These are phyloP conservation scores for Aspidapion aeneum DNA, from an alignment of 2,888 invertebrate genomes.

Conservation along the genomic window DNA sequence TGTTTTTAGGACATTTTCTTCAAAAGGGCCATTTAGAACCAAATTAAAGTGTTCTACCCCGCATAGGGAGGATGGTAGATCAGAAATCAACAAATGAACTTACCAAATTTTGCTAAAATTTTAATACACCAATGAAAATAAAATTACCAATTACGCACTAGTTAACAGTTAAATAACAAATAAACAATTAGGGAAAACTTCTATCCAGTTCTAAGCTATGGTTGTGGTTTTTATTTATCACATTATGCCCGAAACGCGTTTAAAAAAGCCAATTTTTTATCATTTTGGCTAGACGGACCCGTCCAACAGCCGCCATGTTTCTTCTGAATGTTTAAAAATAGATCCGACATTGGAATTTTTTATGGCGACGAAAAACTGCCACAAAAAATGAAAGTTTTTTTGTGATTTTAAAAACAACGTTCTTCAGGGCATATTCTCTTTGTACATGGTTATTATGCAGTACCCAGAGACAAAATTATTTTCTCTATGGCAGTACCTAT, in stretches of 20 bases:
- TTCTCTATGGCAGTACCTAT: too few species aligned
- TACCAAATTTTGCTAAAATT: conserved; percentile 8
- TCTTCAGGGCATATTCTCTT: too few species aligned
- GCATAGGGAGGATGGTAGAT: neutral
- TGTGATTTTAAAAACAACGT: too few species aligned
- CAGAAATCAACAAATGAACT: conserved; percentile 10
- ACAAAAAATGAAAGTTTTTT: too few species aligned
- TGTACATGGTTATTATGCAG: too few species aligned
- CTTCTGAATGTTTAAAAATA: conserved; percentile 46
- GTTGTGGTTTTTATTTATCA: conserved; percentile 25
- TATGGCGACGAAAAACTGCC: neutral
- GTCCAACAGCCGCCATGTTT: conserved; percentile 43
- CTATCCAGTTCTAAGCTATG: conserved; percentile 20
- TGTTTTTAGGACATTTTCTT: conserved; percentile 28
- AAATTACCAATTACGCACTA: conserved; percentile 22
- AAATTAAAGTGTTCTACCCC: neutral
- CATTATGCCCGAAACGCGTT: conserved; percentile 27
- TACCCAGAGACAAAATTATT: too few species aligned
- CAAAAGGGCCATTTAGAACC: conserved; percentile 14
- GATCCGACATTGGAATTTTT: conserved; percentile 40
- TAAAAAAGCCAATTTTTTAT: conserved; percentile 31
- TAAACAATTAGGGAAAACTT: conserved; percentile 26
- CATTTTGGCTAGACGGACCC: conserved; percentile 37
- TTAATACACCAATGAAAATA: conserved; percentile 29
- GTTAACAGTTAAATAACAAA: conserved; percentile 25